Conservation (phyloP, 2,888 invertebrate species). For the Aporophyla nigra region DNA sequence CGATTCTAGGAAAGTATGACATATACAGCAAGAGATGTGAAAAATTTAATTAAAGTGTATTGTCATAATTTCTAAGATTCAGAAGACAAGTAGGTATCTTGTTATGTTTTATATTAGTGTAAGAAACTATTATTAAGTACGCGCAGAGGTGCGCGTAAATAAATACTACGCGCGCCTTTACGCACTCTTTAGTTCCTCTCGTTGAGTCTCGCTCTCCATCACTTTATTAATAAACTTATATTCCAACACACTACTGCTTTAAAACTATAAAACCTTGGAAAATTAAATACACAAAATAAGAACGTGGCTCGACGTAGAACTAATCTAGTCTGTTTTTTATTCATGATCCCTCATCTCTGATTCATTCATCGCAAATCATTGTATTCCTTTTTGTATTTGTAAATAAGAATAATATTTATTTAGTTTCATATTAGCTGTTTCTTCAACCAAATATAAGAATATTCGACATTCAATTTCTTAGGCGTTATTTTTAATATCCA, state of each 20-base stretch:
- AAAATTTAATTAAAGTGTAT: slow-evolving; percentile 10
- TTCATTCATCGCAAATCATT: slow-evolving; percentile 45
- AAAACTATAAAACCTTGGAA: slow-evolving; percentile 22
- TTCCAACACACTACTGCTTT: slow-evolving; percentile 29
- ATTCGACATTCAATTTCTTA: slow-evolving; percentile 34
- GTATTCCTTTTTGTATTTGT: slow-evolving; percentile 56
- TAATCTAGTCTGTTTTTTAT: slow-evolving; percentile 88
- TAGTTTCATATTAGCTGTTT: slow-evolving; percentile 43
- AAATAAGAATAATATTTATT: slow-evolving; percentile 65
- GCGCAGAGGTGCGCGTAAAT: slow-evolving; percentile 82
- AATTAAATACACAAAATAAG: slow-evolving; percentile 56
- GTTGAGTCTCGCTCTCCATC: slow-evolving; percentile 80
- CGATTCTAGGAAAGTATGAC: slow-evolving; percentile 56
- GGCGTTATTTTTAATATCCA: slow-evolving; percentile 12
- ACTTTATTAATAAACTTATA: slow-evolving; percentile 20
- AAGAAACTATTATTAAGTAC: slow-evolving; percentile 73
- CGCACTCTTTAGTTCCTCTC: slow-evolving; percentile 84
- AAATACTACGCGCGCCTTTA: slow-evolving; percentile 80
- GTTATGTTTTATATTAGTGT: slow-evolving; percentile 72
- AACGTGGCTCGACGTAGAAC: slow-evolving; percentile 84
- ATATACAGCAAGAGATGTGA: slow-evolving; percentile 21
- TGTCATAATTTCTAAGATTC: slow-evolving; percentile 64
- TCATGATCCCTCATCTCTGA: slow-evolving; percentile 63
- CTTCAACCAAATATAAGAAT: slow-evolving; percentile 34
- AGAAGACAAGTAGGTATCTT: slow-evolving; percentile 56